Percentiles rank a stretch among this genome's conserved stretches.
These are phyloP conservation scores for Gymnoscopelus braueri DNA, from an alignment of 2,797 vertebrate genomes.

Conservation along the genomic window DNA sequence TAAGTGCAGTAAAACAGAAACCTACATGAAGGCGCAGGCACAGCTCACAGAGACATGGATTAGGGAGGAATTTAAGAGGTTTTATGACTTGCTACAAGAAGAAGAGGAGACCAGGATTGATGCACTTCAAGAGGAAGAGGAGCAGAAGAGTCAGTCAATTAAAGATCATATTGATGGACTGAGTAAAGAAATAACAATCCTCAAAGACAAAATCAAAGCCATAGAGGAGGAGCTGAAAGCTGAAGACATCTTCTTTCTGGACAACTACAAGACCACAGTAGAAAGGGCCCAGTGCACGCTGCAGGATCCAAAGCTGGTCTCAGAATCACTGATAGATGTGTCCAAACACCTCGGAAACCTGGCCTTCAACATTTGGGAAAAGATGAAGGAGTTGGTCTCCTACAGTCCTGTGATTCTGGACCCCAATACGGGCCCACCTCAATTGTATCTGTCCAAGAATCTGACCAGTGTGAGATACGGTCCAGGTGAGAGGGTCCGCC, in stretches of 20 bases:
- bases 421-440: slow-evolving; percentile 19
- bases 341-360: slow-evolving; percentile 45
- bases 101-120: no score
- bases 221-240: slow-evolving; percentile 13
- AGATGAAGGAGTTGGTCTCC: slow-evolving; percentile 37
- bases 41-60: no score
- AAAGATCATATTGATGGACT: not conserved
- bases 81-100: no score
- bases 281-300: not conserved
- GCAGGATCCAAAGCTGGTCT: not conserved
- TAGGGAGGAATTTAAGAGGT: no score
- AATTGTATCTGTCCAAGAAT: slow-evolving; percentile 25
- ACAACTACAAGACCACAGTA: slow-evolving; percentile 12
- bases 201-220: slow-evolving; percentile 10
- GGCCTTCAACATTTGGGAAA: slow-evolving; percentile 35
- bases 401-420: slow-evolving; percentile 45
- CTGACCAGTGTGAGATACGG: slow-evolving; percentile 25
- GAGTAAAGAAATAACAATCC: not conserved
- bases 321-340: slow-evolving; percentile 20
- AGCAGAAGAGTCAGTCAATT: no score
- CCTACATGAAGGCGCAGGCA: no score
- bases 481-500: not conserved
- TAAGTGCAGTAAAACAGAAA: no score
- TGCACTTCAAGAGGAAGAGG: no score
- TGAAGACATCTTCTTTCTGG: slow-evolving; percentile 25